Conservation (phyloP, 2,888 invertebrate species). For the Nomada goodeniana region DNA sequence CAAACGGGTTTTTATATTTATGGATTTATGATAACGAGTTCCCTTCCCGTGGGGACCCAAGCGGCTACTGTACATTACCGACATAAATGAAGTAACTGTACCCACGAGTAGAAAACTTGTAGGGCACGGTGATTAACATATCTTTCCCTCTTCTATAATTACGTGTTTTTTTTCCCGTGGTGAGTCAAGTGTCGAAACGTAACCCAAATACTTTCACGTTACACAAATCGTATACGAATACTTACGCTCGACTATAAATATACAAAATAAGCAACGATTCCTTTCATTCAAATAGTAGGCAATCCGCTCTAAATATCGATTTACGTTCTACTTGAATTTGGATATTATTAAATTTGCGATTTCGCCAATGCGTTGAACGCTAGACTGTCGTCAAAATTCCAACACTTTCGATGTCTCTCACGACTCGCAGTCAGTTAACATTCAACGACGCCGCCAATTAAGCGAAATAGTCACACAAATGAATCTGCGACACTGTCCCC, state of each 20-base stretch:
- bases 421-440: background rate
- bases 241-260: too few species aligned
- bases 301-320: too few species aligned
- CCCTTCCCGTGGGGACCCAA: slow-evolving; percentile 7
- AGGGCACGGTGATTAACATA: background rate
- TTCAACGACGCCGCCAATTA: slow-evolving; percentile 1
- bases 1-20: slow-evolving; percentile 39
- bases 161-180: background rate
- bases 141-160: background rate
- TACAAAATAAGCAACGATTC: too few species aligned
- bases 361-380: too few species aligned
- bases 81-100: slow-evolving; percentile 17
- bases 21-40: slow-evolving; percentile 45
- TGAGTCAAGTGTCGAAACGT: too few species aligned
- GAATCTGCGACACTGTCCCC: background rate
- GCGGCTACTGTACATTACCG: background rate
- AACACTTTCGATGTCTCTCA: background rate
- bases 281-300: too few species aligned
- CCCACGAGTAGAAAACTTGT: background rate
- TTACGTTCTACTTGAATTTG: too few species aligned
- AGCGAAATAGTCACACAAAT: background rate
- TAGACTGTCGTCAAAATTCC: too few species aligned
- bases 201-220: background rate
- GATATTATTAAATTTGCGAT: too few species aligned
- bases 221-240: too few species aligned